Percentiles rank a stretch among this genome's conserved stretches.
phyloP scores from a whole-genome alignment of 1,140 invertebrate genomes.

The Sinonovacula constricta region DNA sequence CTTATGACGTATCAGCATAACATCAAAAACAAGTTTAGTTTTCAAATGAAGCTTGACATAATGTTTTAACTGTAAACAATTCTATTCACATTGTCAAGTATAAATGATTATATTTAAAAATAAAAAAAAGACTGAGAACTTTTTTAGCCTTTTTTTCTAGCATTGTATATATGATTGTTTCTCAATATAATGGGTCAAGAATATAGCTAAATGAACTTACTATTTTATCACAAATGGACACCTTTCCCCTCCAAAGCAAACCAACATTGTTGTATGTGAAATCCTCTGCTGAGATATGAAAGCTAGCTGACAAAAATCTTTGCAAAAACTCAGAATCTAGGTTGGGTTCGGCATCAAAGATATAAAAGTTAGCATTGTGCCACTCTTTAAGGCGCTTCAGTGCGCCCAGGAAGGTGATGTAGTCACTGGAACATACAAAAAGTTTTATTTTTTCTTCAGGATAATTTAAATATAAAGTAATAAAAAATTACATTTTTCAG shows the following conservation, averaged over 20 bases:
- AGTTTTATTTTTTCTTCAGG: too few species aligned
- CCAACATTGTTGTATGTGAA: neutral
- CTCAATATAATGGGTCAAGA: too few species aligned
- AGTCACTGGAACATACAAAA: too few species aligned
- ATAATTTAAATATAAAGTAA: too few species aligned
- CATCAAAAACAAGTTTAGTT: too few species aligned
- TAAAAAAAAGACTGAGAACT: neutral
- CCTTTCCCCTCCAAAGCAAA: constrained; percentile 42
- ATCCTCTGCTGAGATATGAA: neutral
- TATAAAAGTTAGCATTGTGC: constrained; percentile 38
- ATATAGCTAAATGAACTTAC: constrained; percentile 23
- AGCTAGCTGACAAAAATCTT: constrained; percentile 27
- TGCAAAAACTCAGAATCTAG: constrained; percentile 34
- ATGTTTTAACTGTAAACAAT: neutral
- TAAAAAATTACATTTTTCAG: too few species aligned
- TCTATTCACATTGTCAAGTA: neutral
- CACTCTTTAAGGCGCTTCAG: constrained; percentile 47
- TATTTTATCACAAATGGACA: constrained; percentile 43
- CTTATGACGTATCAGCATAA: too few species aligned
- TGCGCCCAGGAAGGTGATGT: constrained; percentile 42
- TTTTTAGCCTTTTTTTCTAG: neutral
- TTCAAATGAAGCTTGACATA: too few species aligned
- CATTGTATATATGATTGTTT: too few species aligned
- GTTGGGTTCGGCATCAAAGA: constrained; percentile 20
- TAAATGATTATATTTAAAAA: neutral